These are phyloP conservation scores for Incurvaria masculella DNA, from an alignment of 2,888 invertebrate species.

Conservation along the genomic window DNA sequence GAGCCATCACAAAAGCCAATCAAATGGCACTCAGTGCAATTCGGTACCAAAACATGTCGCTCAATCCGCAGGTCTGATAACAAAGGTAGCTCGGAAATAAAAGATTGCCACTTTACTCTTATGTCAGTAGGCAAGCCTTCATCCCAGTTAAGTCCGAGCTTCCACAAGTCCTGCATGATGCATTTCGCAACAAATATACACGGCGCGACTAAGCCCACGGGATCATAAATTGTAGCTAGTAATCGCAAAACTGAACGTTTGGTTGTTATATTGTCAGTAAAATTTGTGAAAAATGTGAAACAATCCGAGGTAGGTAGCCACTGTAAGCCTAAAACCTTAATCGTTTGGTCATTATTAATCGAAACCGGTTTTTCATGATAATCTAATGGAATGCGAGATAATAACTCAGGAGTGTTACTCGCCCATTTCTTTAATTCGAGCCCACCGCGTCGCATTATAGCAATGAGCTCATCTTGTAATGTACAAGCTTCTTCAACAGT, in stretches of 20 bases:
- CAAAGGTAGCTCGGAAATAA: background rate
- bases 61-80: background rate
- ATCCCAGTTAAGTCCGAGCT: slow-evolving; percentile 2
- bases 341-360: background rate
- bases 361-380: slow-evolving; percentile 1
- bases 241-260: slow-evolving; percentile 5
- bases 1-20: slow-evolving; percentile 1
- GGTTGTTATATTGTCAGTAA: background rate
- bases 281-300: slow-evolving; percentile 3
- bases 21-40: background rate
- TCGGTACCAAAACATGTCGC: background rate
- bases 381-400: background rate
- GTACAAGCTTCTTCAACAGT: background rate
- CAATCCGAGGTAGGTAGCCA: background rate
- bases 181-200: slow-evolving; percentile 9
- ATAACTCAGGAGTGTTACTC: slow-evolving; percentile 3
- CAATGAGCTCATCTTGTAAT: background rate
- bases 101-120: slow-evolving; percentile 1
- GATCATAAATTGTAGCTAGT: slow-evolving; percentile 9
- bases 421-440: slow-evolving; percentile 7
- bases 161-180: slow-evolving; percentile 11
- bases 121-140: slow-evolving; percentile 6
- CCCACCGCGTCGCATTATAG: background rate
- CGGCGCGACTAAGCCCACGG: slow-evolving; percentile 10
- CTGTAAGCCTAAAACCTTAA: background rate